Conservation (phyloP, 2,888 invertebrate genomes). For the Epicampocera succincta region DNA sequence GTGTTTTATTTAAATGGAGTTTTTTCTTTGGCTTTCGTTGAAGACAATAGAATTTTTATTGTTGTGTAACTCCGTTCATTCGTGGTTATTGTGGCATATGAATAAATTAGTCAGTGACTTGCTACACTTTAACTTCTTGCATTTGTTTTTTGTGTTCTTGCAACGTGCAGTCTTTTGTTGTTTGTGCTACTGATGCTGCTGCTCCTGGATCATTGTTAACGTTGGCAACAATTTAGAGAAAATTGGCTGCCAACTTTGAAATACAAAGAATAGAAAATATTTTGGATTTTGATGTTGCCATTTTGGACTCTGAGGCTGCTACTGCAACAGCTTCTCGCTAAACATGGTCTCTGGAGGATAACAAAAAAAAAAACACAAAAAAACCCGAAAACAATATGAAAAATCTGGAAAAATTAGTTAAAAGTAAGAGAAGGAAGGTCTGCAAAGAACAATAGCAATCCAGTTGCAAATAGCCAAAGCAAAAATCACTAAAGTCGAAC, state of each 20-base stretch:
- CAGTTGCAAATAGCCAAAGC: conserved; percentile 8
- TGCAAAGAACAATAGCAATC: conserved; percentile 27
- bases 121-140: conserved; percentile 58
- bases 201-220: conserved; percentile 50
- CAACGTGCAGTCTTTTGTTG: conserved; percentile 1
- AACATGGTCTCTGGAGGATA: conserved; percentile 61
- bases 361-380: conserved; percentile 56
- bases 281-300: conserved; percentile 6
- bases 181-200: conserved; percentile 26
- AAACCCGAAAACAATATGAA: conserved; percentile 29
- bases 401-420: conserved; percentile 4
- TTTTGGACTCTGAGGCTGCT: conserved; percentile 11
- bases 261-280: conserved; percentile 4
- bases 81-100: conserved; percentile 60
- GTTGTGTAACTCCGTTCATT: conserved; percentile 34
- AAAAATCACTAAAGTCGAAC: conserved; percentile 33
- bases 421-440: not conserved
- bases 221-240: conserved; percentile 60
- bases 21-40: not conserved
- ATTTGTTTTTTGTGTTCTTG: not conserved
- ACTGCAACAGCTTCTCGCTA: conserved; percentile 43
- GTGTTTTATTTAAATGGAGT: too few relatives aligned
- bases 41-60: conserved; percentile 56
- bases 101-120: conserved; percentile 66
- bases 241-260: conserved; percentile 62